A percentile compares a stretch with the other conserved stretches of the same genome.
Evolutionary conservation across 2,113 vertebrate species (phyloP).

Genomic region (Channa maculata): DNA sequence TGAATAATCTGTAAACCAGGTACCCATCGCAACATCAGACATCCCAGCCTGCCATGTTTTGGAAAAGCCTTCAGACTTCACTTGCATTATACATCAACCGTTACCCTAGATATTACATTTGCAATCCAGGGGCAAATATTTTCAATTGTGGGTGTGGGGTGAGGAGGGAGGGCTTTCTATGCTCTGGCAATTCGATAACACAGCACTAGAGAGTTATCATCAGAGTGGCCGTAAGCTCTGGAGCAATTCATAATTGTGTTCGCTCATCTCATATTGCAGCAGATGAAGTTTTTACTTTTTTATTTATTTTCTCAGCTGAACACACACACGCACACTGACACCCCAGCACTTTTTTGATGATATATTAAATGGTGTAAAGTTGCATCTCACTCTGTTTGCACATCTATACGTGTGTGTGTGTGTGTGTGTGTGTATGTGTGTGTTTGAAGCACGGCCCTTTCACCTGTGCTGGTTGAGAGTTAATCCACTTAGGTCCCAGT

Average conservation of each 20-base stretch:
- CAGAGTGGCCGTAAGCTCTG: conserved; percentile 73
- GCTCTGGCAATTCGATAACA: conserved; percentile 71
- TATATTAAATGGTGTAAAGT: conserved; percentile 85
- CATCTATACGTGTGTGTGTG: conserved; percentile 37
- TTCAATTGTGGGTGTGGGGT: conserved; percentile 69
- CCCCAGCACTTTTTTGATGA: conserved; percentile 79
- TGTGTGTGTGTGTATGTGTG: conserved; percentile 48
- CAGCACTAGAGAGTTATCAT: conserved; percentile 76
- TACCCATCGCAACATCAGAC: conserved; percentile 71
- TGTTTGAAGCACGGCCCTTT: conserved; percentile 70
- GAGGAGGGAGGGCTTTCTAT: conserved; percentile 52
- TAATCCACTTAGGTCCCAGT: conserved; percentile 91
- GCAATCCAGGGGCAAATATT: conserved; percentile 75
- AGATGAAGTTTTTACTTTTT: conserved; percentile 70
- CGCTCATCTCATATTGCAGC: conserved; percentile 79
- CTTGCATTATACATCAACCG: conserved; percentile 79
- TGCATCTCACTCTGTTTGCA: conserved; percentile 83
- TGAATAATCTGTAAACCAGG: conserved; percentile 67
- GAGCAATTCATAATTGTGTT: conserved; percentile 81
- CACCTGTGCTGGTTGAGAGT: conserved; percentile 87
- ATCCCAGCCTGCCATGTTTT: conserved; percentile 60
- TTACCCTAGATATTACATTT: conserved; percentile 72
- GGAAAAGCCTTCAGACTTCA: conserved; percentile 69
- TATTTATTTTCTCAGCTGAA: conserved; percentile 48
- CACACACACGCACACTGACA: conserved; percentile 58